These are phyloP conservation scores for Psittacula echo DNA, from an alignment of 2,797 vertebrate species.

Conservation along the genomic window DNA sequence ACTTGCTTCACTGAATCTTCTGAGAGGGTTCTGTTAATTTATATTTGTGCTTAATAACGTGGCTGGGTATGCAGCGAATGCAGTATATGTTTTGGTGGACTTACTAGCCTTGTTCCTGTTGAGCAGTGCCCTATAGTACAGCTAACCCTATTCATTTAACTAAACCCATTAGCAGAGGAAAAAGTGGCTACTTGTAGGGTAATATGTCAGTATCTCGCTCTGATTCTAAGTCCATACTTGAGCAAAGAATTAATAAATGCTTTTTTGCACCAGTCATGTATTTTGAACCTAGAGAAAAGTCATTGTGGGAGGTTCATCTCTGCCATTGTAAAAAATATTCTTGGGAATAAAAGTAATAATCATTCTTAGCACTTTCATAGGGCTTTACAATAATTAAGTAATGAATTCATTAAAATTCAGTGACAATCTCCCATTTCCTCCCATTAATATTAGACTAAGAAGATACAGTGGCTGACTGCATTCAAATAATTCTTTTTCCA, in stretches of 20 bases:
- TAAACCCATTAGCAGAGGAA: neutral
- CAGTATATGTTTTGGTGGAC: neutral
- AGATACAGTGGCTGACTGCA: neutral
- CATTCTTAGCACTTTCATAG: neutral
- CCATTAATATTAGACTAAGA: conserved; percentile 23
- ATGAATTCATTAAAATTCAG: conserved; percentile 54
- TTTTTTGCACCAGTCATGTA: neutral
- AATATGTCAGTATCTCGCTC: neutral
- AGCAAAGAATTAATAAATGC: neutral
- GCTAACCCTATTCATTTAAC: neutral
- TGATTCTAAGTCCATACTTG: neutral
- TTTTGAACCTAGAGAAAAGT: conserved; percentile 10
- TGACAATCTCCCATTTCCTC: conserved; percentile 14
- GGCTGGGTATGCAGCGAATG: neutral
- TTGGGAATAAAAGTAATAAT: conserved; percentile 31
- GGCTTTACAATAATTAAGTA: conserved; percentile 42
- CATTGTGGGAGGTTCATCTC: neutral
- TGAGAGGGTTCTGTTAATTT: neutral
- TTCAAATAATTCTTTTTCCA: conserved; percentile 48
- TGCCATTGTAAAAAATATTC: neutral
- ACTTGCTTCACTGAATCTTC: neutral
- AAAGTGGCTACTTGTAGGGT: neutral
- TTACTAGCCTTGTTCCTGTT: neutral
- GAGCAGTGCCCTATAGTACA: neutral
- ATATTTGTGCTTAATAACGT: neutral